These are phyloP conservation scores for Drosophila oshimai DNA, from an alignment of 1,140 invertebrate species.

Conservation along the genomic window DNA sequence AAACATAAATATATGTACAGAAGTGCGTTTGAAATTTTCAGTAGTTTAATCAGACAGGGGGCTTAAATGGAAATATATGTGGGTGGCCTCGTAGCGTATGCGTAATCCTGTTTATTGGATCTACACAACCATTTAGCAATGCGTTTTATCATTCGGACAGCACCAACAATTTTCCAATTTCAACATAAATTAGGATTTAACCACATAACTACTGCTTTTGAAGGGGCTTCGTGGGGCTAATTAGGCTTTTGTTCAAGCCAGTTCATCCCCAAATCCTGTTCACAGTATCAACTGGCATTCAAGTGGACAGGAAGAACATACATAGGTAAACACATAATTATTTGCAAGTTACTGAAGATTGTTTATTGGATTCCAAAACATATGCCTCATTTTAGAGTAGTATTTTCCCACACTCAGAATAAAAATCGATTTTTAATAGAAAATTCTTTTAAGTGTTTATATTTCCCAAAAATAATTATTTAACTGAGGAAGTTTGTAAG, in stretches of 20 bases:
- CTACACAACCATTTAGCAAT: conserved; percentile 24
- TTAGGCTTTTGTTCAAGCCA: conserved; percentile 16
- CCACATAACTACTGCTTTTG: conserved; percentile 10
- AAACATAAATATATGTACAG: conserved; percentile 40
- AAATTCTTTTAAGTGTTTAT: too few species aligned
- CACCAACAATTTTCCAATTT: conserved; percentile 46
- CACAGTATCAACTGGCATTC: conserved; percentile 23
- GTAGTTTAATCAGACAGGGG: conserved; percentile 23
- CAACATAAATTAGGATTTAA: conserved; percentile 55
- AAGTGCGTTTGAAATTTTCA: conserved; percentile 30
- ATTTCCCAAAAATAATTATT: too few species aligned
- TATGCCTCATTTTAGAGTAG: neutral
- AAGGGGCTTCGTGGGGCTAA: neutral
- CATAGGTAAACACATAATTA: conserved; percentile 49
- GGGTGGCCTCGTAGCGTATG: conserved; percentile 36
- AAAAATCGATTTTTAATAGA: too few species aligned
- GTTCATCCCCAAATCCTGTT: conserved; percentile 50
- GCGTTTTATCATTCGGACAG: conserved; percentile 19
- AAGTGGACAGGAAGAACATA: conserved; percentile 3
- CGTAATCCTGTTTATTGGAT: conserved; percentile 60
- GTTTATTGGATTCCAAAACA: conserved; percentile 1
- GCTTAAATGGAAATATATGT: neutral
- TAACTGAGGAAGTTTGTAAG: too few species aligned
- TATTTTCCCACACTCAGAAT: too few species aligned
- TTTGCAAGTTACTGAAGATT: conserved; percentile 19